phyloP scores from a whole-genome alignment of 2,888 invertebrate genomes.

The Cephus pulcher region DNA sequence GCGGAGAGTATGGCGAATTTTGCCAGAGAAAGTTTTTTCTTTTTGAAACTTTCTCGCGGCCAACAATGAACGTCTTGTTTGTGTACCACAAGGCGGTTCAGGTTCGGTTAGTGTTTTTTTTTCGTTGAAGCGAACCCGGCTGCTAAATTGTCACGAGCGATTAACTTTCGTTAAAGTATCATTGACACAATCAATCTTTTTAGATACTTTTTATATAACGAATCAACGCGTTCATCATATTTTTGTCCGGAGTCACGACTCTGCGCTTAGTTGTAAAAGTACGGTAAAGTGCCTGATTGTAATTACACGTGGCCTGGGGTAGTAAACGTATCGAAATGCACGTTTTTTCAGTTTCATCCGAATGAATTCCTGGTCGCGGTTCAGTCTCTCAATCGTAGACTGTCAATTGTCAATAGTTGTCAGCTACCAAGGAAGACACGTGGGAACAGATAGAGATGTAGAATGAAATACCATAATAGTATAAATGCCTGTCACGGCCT shows the following conservation, averaged over 20 bases:
- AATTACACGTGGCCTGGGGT: slow-evolving; percentile 29
- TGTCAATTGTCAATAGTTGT: background rate
- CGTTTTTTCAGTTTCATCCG: background rate
- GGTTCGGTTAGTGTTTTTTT: no score
- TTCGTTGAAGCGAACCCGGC: no score
- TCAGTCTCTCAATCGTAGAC: background rate
- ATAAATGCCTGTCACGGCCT: slow-evolving; percentile 20
- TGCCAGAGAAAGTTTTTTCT: background rate
- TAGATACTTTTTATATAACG: slow-evolving; percentile 45
- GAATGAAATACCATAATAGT: background rate
- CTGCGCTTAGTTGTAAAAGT: background rate
- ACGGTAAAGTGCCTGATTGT: slow-evolving; percentile 47
- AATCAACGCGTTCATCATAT: slow-evolving; percentile 51
- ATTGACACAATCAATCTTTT: slow-evolving; percentile 44
- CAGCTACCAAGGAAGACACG: background rate
- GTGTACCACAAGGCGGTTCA: background rate
- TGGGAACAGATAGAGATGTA: background rate
- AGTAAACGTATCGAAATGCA: slow-evolving; percentile 3
- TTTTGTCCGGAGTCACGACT: slow-evolving; percentile 38
- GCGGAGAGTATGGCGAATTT: background rate
- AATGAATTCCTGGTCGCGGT: background rate
- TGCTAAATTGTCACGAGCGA: background rate
- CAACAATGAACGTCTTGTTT: background rate
- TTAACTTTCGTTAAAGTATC: slow-evolving; percentile 32
- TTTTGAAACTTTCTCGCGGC: background rate